Conservation (phyloP, 2,113 vertebrate genomes). For the Ciconia maguari region DNA sequence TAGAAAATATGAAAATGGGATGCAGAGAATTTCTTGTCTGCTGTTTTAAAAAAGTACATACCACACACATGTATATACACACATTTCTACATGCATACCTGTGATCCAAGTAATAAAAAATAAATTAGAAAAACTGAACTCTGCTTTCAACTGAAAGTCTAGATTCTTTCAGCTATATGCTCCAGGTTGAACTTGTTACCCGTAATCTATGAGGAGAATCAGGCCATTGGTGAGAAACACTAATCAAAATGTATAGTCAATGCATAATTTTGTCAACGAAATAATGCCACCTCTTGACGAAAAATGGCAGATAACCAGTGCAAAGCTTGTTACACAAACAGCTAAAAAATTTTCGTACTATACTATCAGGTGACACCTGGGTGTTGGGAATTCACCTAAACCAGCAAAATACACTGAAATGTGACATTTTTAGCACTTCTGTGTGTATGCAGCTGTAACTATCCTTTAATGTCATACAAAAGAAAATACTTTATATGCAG, state of each 20-base stretch:
- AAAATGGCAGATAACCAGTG: neutral
- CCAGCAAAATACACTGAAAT: neutral
- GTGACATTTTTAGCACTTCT: neutral
- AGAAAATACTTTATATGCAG: neutral
- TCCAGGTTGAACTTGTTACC: neutral
- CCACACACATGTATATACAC: neutral
- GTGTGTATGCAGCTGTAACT: neutral
- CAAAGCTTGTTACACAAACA: neutral
- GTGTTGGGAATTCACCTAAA: neutral
- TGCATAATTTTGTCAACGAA: neutral
- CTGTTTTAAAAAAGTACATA: neutral
- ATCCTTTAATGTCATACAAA: neutral
- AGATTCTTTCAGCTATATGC: neutral
- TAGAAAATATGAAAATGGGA: neutral
- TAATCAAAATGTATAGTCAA: neutral
- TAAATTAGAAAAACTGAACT: neutral
- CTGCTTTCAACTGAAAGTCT: neutral
- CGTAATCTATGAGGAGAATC: neutral
- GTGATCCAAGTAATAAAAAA: neutral
- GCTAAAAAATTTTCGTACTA: neutral
- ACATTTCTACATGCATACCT: neutral
- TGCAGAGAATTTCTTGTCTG: neutral
- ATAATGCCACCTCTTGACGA: neutral
- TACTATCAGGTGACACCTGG: neutral
- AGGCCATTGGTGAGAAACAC: neutral